These are phyloP conservation scores for Drosophila pegasa DNA, from an alignment of 2,888 invertebrate genomes.

Conservation along the genomic window DNA sequence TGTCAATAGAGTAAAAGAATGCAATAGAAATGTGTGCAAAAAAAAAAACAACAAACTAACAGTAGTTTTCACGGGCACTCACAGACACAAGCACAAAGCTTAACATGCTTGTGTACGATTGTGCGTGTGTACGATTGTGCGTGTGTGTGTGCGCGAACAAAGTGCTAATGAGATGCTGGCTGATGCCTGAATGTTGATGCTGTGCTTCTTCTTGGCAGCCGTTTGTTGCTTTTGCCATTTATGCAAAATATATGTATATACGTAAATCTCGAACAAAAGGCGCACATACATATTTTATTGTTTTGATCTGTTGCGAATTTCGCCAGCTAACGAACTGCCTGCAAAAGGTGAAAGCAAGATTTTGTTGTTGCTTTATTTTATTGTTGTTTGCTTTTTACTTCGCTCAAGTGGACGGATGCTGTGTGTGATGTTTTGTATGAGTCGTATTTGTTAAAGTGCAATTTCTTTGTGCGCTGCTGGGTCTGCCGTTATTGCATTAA, in stretches of 20 bases:
- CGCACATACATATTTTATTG: slow-evolving; percentile 60
- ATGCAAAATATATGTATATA: slow-evolving; percentile 64
- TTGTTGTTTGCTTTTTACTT: slow-evolving; percentile 25
- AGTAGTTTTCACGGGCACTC: slow-evolving; percentile 76
- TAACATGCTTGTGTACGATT: slow-evolving; percentile 19
- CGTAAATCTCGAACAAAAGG: slow-evolving; percentile 74
- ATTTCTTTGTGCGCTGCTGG: slow-evolving; percentile 46
- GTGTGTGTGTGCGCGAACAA: slow-evolving; percentile 45
- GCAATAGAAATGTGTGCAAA: slow-evolving; percentile 45
- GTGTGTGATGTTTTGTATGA: slow-evolving; percentile 36
- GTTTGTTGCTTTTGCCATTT: slow-evolving; percentile 78
- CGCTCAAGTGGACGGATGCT: slow-evolving; percentile 36
- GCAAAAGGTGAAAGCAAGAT: slow-evolving; percentile 76
- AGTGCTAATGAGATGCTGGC: slow-evolving; percentile 78
- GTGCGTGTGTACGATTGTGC: slow-evolving; percentile 22
- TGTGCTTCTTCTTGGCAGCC: slow-evolving; percentile 43
- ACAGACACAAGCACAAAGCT: slow-evolving; percentile 21
- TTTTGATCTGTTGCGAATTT: slow-evolving; percentile 61
- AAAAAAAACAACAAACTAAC: slow-evolving; percentile 53
- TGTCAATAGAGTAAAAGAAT: slow-evolving; percentile 56
- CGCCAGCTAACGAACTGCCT: slow-evolving; percentile 54
- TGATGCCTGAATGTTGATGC: slow-evolving; percentile 60
- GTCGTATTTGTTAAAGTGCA: slow-evolving; percentile 50
- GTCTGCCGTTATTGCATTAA: slow-evolving; percentile 60
- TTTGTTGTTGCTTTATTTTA: slow-evolving; percentile 21